Base-by-base conservation (phyloP, 2,113 vertebrate genomes). In the Phycodurus eques region DNA sequence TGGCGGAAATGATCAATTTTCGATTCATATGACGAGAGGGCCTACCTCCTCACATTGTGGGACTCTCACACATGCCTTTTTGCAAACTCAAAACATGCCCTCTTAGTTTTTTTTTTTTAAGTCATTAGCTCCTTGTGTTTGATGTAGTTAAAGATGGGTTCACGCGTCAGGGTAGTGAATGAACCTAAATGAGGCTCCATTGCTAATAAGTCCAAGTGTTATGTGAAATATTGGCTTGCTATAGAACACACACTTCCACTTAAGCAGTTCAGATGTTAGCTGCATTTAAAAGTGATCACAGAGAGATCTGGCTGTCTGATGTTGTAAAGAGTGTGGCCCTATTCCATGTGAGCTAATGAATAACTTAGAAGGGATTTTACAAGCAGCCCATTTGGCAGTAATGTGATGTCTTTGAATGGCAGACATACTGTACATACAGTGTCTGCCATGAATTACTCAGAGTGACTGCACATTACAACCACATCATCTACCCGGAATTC, bases 381-480 rank as follows among this genome's bases (percentile, higher is more conserved):
- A 49, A 65, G 46, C 61, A 33, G 54, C 39, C n/a, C 54, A 69
- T 9, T 63, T 46, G 57, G 42, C 63, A 53, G 46, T 33, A 42
- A 56, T 67, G 35, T 56, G 46, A 17, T 17, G 27, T 53, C 27
- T 53, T 6, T 78, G 80, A 75, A 72, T 71, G 71, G 61, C 13
- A 64, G 47, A 53, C 13, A 31, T 14, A 39, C 35, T 39, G 35
- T 39, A 13, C 66, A 46, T 35, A 43, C 39, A 70, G 39, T 68
- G 56, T 61, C 47, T 33, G 12, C 54, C 51, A 72, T 77, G 63
- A 65, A 77, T 79, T 79, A 65, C 71, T 85, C 64, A 72, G 69
- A 60, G 66, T 62, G 78, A 47, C 47, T 80, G 73, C 65, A 72
- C 72, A 79, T 72, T 75, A 75, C 68, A 62, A 71, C 65, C 73